A percentile compares a stretch with the other conserved stretches of the same genome.
phyloP scores from a whole-genome alignment of 2,113 vertebrate species.

The Terrapene triunguis region DNA sequence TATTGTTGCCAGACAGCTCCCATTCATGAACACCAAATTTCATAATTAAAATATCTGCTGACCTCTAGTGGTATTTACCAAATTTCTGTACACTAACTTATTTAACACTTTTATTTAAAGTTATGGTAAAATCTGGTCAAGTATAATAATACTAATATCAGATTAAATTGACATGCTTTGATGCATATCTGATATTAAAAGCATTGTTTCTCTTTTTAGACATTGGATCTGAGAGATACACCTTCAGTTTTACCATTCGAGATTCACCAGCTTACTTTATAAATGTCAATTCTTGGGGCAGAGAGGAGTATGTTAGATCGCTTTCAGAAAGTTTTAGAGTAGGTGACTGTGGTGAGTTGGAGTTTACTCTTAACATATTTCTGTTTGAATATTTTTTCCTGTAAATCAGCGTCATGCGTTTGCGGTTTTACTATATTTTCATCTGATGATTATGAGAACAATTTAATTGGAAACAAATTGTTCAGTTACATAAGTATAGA shows the following conservation, averaged over 20 bases:
- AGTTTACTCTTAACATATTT: conserved; percentile 30
- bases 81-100: fast-evolving
- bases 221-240: conserved; percentile 89
- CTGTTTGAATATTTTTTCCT: not conserved
- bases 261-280: conserved; percentile 90
- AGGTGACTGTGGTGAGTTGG: conserved; percentile 91
- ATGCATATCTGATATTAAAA: not conserved
- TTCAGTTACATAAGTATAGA: conserved; percentile 16
- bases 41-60: conserved; percentile 49
- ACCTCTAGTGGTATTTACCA: conserved; percentile 49
- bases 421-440: conserved; percentile 37
- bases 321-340: conserved; percentile 88
- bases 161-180: fast-evolving
- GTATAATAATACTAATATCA: fast-evolving
- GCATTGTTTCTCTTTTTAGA: conserved; percentile 81
- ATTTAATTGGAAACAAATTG: conserved; percentile 54
- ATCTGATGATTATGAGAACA: conserved; percentile 45
- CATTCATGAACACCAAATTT: not conserved
- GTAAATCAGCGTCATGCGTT: conserved; percentile 14
- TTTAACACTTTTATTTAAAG: not conserved
- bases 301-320: conserved; percentile 83
- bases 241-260: conserved; percentile 91
- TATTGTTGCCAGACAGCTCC: not conserved
- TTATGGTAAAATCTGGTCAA: fast-evolving
- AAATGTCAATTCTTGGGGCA: conserved; percentile 91